These are phyloP conservation scores for Coregonus sp. DNA, from an alignment of 2,797 vertebrate species.

Conservation along the genomic window DNA sequence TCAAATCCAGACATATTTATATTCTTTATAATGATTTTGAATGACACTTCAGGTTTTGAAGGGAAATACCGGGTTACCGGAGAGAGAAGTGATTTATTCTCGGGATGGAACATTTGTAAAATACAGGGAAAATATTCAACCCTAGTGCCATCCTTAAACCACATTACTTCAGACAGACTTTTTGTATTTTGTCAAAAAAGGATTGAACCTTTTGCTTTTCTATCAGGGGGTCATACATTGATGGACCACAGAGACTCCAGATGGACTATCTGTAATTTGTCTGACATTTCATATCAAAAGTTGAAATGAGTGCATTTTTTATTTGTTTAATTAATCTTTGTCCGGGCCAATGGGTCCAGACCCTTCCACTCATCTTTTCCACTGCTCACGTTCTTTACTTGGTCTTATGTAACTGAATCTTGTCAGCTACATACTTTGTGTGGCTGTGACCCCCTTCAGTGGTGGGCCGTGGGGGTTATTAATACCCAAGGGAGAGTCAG, in stretches of 20 bases:
- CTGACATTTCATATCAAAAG: not conserved
- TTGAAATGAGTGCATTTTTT: not conserved
- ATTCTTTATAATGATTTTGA: too few species aligned
- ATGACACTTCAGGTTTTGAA: too few species aligned
- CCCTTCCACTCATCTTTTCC: constrained; percentile 18
- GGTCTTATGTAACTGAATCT: constrained; percentile 35
- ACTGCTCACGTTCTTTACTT: not conserved
- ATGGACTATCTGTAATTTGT: not conserved
- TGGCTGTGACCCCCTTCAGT: constrained; percentile 11
- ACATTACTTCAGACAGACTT: not conserved
- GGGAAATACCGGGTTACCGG: too few species aligned
- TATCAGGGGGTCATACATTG: not conserved
- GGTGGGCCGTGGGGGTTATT: constrained; percentile 30
- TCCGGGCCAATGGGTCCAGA: not conserved
- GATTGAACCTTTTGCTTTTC: too few species aligned
- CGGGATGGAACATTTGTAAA: too few species aligned
- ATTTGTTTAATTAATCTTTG: not conserved
- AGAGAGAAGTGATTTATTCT: too few species aligned
- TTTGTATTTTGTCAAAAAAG: not conserved
- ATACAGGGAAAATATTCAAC: too few species aligned
- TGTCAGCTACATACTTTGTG: constrained; percentile 23
- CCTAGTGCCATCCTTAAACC: not conserved
- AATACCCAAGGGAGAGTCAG: constrained; percentile 36
- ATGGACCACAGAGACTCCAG: not conserved
- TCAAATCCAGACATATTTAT: too few species aligned